Percentiles rank a stretch among this genome's conserved stretches.
Conservation (phyloP, 2,113 vertebrate species). For the Odocoileus virginianus region DNA sequence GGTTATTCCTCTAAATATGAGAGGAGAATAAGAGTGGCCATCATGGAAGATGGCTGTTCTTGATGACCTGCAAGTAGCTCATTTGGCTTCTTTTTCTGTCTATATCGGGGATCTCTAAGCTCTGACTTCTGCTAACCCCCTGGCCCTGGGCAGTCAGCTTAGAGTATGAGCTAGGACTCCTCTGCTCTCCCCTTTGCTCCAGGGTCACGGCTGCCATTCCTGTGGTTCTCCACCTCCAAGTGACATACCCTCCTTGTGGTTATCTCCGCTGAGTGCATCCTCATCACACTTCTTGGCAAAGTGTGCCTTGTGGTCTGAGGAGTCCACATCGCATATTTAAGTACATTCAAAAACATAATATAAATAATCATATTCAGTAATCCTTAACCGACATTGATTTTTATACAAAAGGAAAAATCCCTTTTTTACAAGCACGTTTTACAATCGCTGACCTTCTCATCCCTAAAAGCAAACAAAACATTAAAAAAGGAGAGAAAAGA, state of each 20-base stretch:
- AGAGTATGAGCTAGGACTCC: not conserved
- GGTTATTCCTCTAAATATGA: not conserved
- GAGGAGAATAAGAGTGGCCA: not conserved
- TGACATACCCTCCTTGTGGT: not conserved
- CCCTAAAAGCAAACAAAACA: not conserved
- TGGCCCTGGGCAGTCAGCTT: not conserved
- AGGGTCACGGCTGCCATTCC: not conserved
- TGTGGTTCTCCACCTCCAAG: not conserved
- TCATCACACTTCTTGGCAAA: not conserved
- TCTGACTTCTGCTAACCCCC: not conserved
- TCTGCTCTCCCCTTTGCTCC: no score
- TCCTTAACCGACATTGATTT: not conserved
- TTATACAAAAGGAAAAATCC: not conserved
- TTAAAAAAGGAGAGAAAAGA: not conserved
- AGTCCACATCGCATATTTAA: not conserved
- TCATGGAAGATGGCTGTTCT: not conserved
- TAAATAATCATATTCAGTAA: not conserved
- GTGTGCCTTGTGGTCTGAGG: not conserved
- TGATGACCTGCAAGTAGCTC: not conserved
- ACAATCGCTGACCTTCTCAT: not conserved
- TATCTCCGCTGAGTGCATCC: not conserved
- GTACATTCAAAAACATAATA: not conserved
- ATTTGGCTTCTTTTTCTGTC: not conserved
- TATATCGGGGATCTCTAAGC: not conserved
- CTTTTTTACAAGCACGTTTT: not conserved